These are phyloP conservation scores for Brachyptera risi DNA, from an alignment of 2,888 invertebrate genomes.

Conservation along the genomic window DNA sequence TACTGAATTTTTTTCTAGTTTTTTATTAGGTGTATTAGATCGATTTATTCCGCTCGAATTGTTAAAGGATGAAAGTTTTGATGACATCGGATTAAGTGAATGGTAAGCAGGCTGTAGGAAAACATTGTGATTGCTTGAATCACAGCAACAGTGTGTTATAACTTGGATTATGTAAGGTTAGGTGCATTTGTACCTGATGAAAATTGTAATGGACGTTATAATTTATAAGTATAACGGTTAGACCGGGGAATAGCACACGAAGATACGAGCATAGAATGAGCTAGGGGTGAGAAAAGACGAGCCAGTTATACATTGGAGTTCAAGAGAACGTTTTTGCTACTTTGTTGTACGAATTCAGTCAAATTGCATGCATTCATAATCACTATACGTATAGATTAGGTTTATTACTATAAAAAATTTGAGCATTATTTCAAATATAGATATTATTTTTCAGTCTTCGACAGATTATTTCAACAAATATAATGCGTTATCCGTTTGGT, in stretches of 20 bases:
- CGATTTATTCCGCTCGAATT: conserved; percentile 9
- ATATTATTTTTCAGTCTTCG: too few species aligned
- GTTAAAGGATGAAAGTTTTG: not conserved
- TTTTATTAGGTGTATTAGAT: not conserved
- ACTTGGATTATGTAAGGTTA: conserved; percentile 13
- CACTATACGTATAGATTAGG: too few species aligned
- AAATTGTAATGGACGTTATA: conserved; percentile 10
- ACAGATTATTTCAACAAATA: too few species aligned
- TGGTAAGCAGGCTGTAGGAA: not conserved
- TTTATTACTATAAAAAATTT: too few species aligned
- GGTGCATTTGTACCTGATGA: conserved; percentile 13
- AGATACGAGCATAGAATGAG: not conserved
- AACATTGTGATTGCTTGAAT: conserved; percentile 3
- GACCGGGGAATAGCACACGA: not conserved
- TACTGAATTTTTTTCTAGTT: not conserved
- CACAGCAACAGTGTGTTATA: not conserved
- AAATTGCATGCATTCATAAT: too few species aligned
- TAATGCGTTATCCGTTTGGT: too few species aligned
- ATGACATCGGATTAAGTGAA: conserved; percentile 10
- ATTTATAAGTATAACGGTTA: conserved; percentile 8
- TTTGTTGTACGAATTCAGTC: too few species aligned
- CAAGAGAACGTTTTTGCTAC: too few species aligned
- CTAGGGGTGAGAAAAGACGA: too few species aligned
- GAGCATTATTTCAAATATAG: too few species aligned
- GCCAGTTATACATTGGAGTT: too few species aligned